A percentile compares a stretch with the other conserved stretches of the same genome.
phyloP scores from a whole-genome alignment of 2,797 vertebrate genomes.

The Pangasius krempfi region DNA sequence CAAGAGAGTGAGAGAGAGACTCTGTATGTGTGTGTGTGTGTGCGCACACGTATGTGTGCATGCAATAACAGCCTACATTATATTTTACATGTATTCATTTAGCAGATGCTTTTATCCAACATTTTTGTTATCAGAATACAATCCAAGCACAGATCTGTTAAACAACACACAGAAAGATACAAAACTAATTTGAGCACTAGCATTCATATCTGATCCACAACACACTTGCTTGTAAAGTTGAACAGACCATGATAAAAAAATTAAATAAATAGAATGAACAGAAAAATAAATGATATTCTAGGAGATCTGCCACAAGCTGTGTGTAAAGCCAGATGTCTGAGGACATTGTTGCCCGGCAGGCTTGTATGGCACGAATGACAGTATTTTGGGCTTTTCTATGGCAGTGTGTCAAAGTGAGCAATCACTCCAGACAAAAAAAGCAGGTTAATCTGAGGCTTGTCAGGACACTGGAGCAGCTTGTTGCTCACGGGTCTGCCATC shows the following conservation, averaged over 20 bases:
- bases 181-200: background rate
- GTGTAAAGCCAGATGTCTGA: constrained; percentile 70
- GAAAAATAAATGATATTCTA: background rate
- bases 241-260: background rate
- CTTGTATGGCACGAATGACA: constrained; percentile 62
- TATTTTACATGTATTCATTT: background rate
- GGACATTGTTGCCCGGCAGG: constrained; percentile 65
- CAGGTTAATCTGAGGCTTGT: constrained; percentile 77
- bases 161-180: background rate
- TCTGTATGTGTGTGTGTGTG: too few relatives aligned
- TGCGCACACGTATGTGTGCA: background rate
- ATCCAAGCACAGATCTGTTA: background rate
- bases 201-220: background rate
- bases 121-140: background rate
- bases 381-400: constrained; percentile 62
- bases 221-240: background rate
- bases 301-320: constrained; percentile 14
- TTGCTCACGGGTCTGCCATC: constrained; percentile 69
- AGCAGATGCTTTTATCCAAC: background rate
- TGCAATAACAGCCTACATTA: background rate
- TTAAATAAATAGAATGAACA: background rate
- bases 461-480: constrained; percentile 73
- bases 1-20: too few relatives aligned
- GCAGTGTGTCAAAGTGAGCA: constrained; percentile 74
- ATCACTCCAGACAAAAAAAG: constrained; percentile 65